Conservation (phyloP, 2,888 invertebrate species). For the Baronia brevicornis region DNA sequence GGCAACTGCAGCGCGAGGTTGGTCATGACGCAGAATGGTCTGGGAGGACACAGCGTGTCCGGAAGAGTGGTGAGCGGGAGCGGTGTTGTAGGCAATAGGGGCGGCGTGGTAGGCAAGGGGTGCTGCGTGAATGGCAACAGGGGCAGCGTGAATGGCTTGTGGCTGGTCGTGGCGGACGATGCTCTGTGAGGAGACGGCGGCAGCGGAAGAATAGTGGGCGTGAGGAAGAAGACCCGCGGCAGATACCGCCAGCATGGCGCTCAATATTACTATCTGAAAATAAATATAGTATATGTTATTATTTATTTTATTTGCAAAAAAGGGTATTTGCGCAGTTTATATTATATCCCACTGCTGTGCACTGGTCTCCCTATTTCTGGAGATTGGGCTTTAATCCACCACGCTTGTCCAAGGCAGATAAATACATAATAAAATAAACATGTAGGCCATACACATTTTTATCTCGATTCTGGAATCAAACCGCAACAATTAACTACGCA, state of each 20-base stretch:
- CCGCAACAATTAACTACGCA: no score
- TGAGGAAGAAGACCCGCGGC: constrained; percentile 44
- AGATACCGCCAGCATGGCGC: constrained; percentile 54
- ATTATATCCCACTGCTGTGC: no score
- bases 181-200: constrained; percentile 46
- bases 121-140: constrained; percentile 24
- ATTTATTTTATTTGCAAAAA: no score
- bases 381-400: no score
- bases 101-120: constrained; percentile 31
- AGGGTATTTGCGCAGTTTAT: no score
- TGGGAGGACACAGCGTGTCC: constrained; percentile 49
- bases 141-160: constrained; percentile 26
- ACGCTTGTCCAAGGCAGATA: no score
- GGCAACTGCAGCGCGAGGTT: constrained; percentile 36
- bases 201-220: constrained; percentile 43
- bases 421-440: no score
- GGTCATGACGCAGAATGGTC: constrained; percentile 53
- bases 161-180: constrained; percentile 51
- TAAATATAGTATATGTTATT: no score
- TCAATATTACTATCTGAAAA: constrained; percentile 47
- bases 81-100: constrained; percentile 24
- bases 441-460: no score
- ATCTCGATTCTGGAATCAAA: no score
- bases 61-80: constrained; percentile 48
- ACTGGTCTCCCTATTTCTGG: no score